phyloP scores from a whole-genome alignment of 2,888 invertebrate species.

The Ormyrus labotus region DNA sequence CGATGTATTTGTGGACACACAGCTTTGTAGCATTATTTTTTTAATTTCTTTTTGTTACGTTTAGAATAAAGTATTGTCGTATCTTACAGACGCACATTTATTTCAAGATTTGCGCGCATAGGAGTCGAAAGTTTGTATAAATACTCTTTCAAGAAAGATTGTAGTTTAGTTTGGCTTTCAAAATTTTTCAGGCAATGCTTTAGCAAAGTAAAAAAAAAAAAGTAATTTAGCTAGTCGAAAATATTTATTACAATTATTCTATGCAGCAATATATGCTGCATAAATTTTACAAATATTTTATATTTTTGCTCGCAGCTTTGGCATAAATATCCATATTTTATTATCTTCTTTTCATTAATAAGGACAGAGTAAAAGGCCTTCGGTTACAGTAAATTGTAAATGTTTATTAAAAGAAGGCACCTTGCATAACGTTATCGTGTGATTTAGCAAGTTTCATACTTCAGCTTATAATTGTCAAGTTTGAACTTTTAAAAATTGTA shows the following conservation, averaged over 20 bases:
- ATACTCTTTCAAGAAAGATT: conserved; percentile 23
- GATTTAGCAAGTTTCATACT: conserved; percentile 46
- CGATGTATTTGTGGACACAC: conserved; percentile 47
- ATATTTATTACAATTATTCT: conserved; percentile 47
- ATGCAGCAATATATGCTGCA: conserved; percentile 42
- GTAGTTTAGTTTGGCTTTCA: conserved; percentile 43
- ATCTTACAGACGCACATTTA: conserved; percentile 52
- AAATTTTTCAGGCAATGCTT: conserved; percentile 46
- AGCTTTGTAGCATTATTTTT: conserved; percentile 38
- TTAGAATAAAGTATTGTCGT: conserved; percentile 54
- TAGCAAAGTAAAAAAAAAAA: conserved; percentile 47
- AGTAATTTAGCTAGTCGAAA: conserved; percentile 44
- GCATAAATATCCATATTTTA: conserved; percentile 47
- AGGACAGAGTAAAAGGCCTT: conserved; percentile 49
- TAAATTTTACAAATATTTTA: conserved; percentile 13
- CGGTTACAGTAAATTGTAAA: conserved; percentile 33
- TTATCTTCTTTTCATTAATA: conserved; percentile 24
- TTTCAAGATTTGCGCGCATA: conserved; percentile 28
- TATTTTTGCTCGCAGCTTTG: conserved; percentile 48
- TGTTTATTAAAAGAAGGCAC: conserved; percentile 51
- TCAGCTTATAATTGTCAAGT: conserved; percentile 30
- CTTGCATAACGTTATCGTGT: conserved; percentile 51
- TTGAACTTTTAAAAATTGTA: conserved; percentile 48
- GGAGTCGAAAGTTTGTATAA: conserved; percentile 23
- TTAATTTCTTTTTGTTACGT: conserved; percentile 43